Percentiles rank a stretch among this genome's conserved stretches.
phyloP scores from a whole-genome alignment of 1,140 invertebrate genomes.

The Chymomyza costata region DNA sequence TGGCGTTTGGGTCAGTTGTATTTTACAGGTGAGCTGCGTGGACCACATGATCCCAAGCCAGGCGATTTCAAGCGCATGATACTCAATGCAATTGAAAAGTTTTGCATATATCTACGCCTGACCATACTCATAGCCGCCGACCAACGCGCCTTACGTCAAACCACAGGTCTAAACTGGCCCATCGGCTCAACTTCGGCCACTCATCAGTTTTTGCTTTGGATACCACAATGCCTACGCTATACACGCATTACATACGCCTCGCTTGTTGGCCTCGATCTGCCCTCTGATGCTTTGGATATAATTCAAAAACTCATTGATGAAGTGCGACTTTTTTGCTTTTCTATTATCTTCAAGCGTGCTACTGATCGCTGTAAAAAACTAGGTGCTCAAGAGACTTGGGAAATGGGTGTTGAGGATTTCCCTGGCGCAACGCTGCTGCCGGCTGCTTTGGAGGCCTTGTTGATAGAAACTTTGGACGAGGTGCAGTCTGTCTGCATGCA shows the following conservation, averaged over 20 bases:
- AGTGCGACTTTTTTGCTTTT: constrained; percentile 91
- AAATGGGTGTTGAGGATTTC: constrained; percentile 85
- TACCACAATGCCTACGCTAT: constrained; percentile 86
- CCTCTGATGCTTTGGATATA: constrained; percentile 86
- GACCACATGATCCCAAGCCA: constrained; percentile 80
- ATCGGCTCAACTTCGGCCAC: constrained; percentile 75
- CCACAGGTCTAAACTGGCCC: constrained; percentile 74
- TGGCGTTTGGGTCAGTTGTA: constrained; percentile 94
- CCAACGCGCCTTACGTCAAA: constrained; percentile 66
- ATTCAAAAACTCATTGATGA: constrained; percentile 91
- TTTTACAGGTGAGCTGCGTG: constrained; percentile 88
- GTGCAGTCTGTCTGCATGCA: constrained; percentile 90
- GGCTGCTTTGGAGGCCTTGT: constrained; percentile 87
- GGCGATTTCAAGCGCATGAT: constrained; percentile 80
- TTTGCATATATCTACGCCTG: constrained; percentile 80
- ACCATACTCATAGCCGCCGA: constrained; percentile 80
- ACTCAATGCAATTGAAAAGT: constrained; percentile 80
- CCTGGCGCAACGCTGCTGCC: constrained; percentile 80
- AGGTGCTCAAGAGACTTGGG: constrained; percentile 90
- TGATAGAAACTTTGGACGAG: constrained; percentile 89
- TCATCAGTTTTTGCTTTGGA: constrained; percentile 82
- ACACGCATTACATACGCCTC: constrained; percentile 83
- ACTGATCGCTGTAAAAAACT: constrained; percentile 87
- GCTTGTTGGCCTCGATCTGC: constrained; percentile 85
- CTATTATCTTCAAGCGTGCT: constrained; percentile 89